phyloP scores from a whole-genome alignment of 2,113 vertebrate genomes.

The Antechinus flavipes region DNA sequence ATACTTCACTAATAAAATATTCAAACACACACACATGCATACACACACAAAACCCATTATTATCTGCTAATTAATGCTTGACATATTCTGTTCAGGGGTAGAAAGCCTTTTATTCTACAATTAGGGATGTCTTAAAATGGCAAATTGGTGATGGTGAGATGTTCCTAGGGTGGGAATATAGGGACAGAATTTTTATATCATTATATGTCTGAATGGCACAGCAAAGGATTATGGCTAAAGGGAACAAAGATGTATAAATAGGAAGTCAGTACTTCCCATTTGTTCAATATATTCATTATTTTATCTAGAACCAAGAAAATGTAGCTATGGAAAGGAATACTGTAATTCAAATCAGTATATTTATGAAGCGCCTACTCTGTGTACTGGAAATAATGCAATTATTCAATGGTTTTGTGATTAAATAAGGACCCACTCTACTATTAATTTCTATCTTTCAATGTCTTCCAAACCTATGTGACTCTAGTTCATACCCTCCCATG shows the following conservation, averaged over 20 bases:
- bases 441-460: neutral
- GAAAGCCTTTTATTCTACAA: neutral
- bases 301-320: neutral
- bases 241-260: neutral
- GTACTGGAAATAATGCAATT: neutral
- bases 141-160: neutral
- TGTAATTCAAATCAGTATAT: neutral
- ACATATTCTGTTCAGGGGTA: neutral
- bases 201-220: neutral
- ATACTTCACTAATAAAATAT: neutral
- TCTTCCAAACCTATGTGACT: neutral
- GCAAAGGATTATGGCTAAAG: neutral
- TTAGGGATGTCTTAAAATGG: neutral
- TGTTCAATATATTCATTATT: neutral
- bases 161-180: neutral
- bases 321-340: neutral
- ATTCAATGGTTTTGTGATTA: neutral
- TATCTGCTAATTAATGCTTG: neutral
- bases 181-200: neutral
- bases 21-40: too few relatives aligned
- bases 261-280: neutral
- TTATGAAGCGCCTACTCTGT: neutral
- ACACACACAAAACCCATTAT: neutral
- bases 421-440: neutral
- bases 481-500: neutral